A percentile compares a stretch with the other conserved stretches of the same genome.
Evolutionary conservation across 2,113 vertebrate genomes (phyloP).

Genomic region (Varanus komodoensis): DNA sequence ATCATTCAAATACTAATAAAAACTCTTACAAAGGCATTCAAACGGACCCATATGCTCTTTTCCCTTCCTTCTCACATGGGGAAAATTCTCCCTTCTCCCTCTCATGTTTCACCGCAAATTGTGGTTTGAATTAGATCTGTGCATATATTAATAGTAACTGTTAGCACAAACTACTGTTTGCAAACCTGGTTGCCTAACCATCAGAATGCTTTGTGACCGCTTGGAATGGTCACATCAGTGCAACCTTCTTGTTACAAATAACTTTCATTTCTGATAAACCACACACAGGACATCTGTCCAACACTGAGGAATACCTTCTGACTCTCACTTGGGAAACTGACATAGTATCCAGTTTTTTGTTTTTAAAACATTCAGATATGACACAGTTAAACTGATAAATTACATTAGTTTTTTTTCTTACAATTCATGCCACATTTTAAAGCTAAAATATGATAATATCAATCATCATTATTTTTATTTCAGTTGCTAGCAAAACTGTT

Average conservation of each 20-base stretch:
- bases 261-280: background rate
- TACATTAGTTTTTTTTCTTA: too few relatives aligned
- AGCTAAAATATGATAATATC: accelerated
- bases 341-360: background rate
- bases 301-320: background rate
- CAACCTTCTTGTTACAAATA: background rate
- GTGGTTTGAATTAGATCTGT: background rate
- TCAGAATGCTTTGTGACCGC: background rate
- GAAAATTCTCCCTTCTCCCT: background rate
- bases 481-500: background rate
- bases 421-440: background rate
- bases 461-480: background rate
- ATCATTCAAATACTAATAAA: too few relatives aligned
- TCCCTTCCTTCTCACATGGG: background rate
- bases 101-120: background rate
- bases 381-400: background rate
- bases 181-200: background rate
- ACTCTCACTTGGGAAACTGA: background rate
- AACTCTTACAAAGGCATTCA: background rate
- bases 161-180: background rate
- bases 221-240: background rate
- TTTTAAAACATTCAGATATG: too few relatives aligned
- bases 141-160: background rate
- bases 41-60: background rate
- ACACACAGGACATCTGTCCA: background rate